Evolutionary conservation across 2,797 vertebrate species (phyloP), one percentile per base, ranked within the genome.

Genomic region (Notoglanidium macrostoma): DNA sequence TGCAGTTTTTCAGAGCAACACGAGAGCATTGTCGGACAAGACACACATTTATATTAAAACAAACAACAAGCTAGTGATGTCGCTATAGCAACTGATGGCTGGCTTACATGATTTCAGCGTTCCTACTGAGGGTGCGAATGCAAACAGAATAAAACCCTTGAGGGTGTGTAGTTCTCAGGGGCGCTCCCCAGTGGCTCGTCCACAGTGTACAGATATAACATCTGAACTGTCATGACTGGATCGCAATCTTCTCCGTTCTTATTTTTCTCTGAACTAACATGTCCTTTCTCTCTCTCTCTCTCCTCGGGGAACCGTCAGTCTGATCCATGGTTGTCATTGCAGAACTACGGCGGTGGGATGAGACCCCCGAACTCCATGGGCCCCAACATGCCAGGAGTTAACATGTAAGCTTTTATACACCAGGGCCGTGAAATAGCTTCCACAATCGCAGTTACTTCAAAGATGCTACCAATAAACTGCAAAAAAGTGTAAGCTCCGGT

Each of bases 321-420:
- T 96, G 96, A 97, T 93, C 95, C 94, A 93, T 94, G 95, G 93
- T 96, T 97, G 93, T 97, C 92, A 57, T 96, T 95, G 94, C 96
- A 99, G 98, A 99, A 96, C 95, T 99, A 99, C 85, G 97, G 97
- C 88, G 97, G 98, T 86, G 98, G 98, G 89, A 99, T 99, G 98
- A 97, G 98, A 94, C 98, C 98, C 95, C 98, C 98, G 92, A 99
- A 98, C 94, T 95, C 97, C 92, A 97, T 99, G 94, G 98, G 98
- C 83, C 97, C 98, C 63, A 97, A 97, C 91, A 99, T 99, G 97
- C 97, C 98, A 90, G 98, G 97, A 93, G 98, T 99, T 89, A 99
- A 98, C 96, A 98, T 99, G 98, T 99, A 96, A 97, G 96, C 32
- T 76, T 54, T 65, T 51, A 68, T 54, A 29, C 32, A 82, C n/a